Evolutionary conservation across 2,797 vertebrate genomes (phyloP).

Genomic region (Parauchenoglanis ngamensis): DNA sequence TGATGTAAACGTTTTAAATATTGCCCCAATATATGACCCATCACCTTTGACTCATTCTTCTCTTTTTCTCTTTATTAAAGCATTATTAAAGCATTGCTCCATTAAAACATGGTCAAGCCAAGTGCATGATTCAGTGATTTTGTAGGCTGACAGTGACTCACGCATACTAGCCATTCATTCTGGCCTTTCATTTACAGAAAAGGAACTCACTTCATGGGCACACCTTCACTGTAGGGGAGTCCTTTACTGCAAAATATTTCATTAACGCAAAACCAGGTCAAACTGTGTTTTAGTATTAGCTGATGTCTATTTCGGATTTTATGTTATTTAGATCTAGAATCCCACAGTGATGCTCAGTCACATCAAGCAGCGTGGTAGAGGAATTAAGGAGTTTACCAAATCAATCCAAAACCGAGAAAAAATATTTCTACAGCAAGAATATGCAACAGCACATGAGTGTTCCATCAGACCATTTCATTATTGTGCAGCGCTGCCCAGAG

Average conservation of each 20-base stretch:
- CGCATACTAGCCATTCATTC: neutral
- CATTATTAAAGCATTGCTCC: slow-evolving; percentile 58
- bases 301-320: neutral
- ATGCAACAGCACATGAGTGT: neutral
- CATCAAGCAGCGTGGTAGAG: neutral
- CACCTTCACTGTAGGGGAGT: neutral
- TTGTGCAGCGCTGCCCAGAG: neutral
- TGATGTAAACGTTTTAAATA: slow-evolving; percentile 65
- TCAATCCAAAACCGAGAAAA: neutral
- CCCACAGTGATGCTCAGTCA: neutral
- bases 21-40: slow-evolving; percentile 49
- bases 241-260: neutral
- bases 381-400: neutral
- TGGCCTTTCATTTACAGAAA: slow-evolving; percentile 20
- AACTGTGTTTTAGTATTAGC: too few species aligned
- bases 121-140: slow-evolving; percentile 38
- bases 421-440: neutral
- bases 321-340: neutral
- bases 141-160: slow-evolving; percentile 50
- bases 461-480: neutral
- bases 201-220: neutral
- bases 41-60: slow-evolving; percentile 49
- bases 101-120: slow-evolving; percentile 16
- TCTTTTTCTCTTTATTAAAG: slow-evolving; percentile 45
- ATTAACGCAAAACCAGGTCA: neutral